phyloP scores from a whole-genome alignment of 2,797 vertebrate genomes.

The Remorina albescens region DNA sequence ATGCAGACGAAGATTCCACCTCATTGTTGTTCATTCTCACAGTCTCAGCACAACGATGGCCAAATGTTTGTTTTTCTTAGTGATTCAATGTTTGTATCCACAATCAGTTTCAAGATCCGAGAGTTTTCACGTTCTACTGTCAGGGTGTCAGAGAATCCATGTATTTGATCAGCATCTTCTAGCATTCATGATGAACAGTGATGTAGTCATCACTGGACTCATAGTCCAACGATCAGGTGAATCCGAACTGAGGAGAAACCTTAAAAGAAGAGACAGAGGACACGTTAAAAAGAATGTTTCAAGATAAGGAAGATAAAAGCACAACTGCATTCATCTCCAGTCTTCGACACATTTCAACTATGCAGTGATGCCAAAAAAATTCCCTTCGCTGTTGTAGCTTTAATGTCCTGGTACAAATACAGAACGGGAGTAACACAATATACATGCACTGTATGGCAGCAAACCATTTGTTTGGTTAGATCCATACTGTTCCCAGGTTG shows the following conservation, averaged over 20 bases:
- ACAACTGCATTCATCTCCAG: not conserved
- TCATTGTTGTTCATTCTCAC: constrained; percentile 8
- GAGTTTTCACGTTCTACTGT: constrained; percentile 13
- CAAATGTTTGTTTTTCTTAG: constrained; percentile 15
- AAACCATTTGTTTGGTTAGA: not conserved
- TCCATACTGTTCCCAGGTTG: not conserved
- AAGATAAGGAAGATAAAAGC: constrained; percentile 6
- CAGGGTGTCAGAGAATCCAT: not conserved
- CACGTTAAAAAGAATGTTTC: not conserved
- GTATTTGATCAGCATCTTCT: constrained; percentile 17
- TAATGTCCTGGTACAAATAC: not conserved
- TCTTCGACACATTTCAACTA: not conserved
- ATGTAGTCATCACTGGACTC: constrained; percentile 18
- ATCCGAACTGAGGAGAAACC: constrained; percentile 39
- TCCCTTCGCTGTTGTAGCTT: not conserved
- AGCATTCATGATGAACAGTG: not conserved
- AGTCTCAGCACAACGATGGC: constrained; percentile 12
- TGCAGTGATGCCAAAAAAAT: not conserved
- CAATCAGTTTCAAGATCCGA: not conserved
- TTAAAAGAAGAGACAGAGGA: constrained; percentile 38
- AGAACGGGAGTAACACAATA: constrained; percentile 7
- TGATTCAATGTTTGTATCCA: constrained; percentile 19
- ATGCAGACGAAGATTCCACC: constrained; percentile 17
- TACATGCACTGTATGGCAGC: not conserved
- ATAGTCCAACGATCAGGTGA: constrained; percentile 10